Percentiles rank a stretch among this genome's conserved stretches.
These are phyloP conservation scores for Hapalemur alaotrensis DNA, from an alignment of 2,797 vertebrate species.

Conservation along the genomic window DNA sequence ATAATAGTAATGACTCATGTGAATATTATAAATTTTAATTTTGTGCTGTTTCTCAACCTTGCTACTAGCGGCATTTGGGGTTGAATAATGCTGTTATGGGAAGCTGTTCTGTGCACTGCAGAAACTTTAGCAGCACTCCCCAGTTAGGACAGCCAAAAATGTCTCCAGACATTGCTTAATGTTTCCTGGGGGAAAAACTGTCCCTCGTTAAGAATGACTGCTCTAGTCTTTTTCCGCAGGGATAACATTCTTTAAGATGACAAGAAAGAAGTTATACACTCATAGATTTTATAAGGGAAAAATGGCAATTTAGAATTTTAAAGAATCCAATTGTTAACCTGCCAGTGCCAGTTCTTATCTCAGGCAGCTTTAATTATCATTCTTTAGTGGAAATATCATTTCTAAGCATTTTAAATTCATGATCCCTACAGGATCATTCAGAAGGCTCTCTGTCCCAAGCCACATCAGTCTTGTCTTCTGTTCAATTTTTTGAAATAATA, in stretches of 20 bases:
- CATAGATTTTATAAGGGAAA: not conserved
- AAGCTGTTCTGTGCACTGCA: rapidly evolving
- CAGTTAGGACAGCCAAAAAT: not conserved
- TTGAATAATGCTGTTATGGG: not conserved
- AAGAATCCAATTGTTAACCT: not conserved
- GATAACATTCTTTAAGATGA: not conserved
- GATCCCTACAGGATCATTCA: not conserved
- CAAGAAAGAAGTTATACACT: not conserved
- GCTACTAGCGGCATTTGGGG: rapidly evolving
- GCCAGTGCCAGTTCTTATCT: not conserved
- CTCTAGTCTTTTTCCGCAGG: not conserved
- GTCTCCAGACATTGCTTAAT: not conserved
- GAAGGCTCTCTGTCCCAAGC: not conserved
- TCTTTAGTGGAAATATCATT: not conserved
- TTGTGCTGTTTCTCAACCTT: not conserved
- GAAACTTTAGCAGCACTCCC: not conserved
- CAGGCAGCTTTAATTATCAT: not conserved
- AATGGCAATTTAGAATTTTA: not conserved
- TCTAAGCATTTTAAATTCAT: not conserved
- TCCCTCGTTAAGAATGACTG: not conserved
- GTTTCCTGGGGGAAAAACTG: not conserved
- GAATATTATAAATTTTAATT: not conserved
- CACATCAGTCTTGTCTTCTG: not conserved
- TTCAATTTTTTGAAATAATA: constrained; percentile 31
- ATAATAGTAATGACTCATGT: not conserved